Percentiles rank a stretch among this genome's conserved stretches.
These are phyloP conservation scores for Pomatostomus ruficeps DNA, from an alignment of 2,113 vertebrate genomes.

Conservation along the genomic window DNA sequence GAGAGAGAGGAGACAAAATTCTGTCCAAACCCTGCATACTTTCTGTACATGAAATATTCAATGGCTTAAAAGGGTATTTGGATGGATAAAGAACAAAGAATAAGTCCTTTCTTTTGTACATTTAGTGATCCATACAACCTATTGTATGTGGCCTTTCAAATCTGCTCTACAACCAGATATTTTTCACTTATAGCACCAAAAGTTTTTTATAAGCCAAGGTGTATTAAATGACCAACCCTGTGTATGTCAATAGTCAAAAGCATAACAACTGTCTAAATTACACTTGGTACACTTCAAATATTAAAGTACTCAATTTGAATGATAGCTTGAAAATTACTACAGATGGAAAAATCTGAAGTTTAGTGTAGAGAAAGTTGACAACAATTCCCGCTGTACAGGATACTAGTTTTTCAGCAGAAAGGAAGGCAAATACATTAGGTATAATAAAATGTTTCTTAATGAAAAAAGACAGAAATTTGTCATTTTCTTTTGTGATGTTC, in stretches of 20 bases:
- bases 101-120: neutral
- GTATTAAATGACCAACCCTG: neutral
- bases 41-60: neutral
- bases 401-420: neutral
- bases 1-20: neutral
- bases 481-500: neutral
- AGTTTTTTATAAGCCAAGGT: neutral
- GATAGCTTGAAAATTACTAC: neutral
- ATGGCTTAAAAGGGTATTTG: neutral
- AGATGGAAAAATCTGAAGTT: neutral
- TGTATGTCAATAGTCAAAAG: neutral
- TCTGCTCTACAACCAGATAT: neutral
- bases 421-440: neutral
- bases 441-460: neutral
- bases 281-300: neutral
- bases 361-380: neutral
- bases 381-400: neutral
- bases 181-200: neutral
- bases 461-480: neutral
- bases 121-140: neutral
- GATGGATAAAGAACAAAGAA: neutral
- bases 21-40: neutral
- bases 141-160: neutral
- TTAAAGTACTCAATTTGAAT: neutral
- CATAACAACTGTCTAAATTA: neutral